Percentiles rank a stretch among this genome's conserved stretches.
Conservation (phyloP, 2,113 vertebrate genomes). For the Oncorhynchus tshawytscha region DNA sequence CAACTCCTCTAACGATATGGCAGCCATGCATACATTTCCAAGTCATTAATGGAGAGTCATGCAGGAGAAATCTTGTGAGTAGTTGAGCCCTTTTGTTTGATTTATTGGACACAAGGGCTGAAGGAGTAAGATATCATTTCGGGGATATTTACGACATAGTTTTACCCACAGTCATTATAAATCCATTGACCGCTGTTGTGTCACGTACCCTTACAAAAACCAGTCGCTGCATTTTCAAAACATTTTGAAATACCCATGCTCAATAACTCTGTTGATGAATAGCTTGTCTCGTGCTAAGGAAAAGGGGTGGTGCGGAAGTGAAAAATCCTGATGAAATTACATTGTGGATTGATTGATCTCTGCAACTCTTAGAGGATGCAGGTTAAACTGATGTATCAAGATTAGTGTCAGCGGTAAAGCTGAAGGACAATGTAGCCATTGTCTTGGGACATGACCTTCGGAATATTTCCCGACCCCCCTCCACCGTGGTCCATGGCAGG, state of each 20-base stretch:
- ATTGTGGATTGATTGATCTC: conserved; percentile 71
- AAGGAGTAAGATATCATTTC: conserved; percentile 35
- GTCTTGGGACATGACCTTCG: conserved; percentile 69
- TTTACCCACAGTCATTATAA: conserved; percentile 52
- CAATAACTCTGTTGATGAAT: conserved; percentile 65
- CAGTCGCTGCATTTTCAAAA: conserved; percentile 53
- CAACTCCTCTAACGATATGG: not conserved
- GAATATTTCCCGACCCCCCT: conserved; percentile 40
- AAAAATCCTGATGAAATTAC: conserved; percentile 68
- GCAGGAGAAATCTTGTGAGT: not conserved
- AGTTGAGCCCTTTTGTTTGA: conserved; percentile 6
- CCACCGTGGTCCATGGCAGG: conserved; percentile 31
- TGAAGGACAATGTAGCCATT: conserved; percentile 68
- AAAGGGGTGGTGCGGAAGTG: not conserved
- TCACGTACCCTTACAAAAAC: conserved; percentile 39
- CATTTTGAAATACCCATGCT: conserved; percentile 59
- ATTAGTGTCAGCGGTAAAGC: conserved; percentile 68
- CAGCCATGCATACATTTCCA: not conserved
- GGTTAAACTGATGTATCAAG: conserved; percentile 73
- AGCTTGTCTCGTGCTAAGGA: conserved; percentile 22
- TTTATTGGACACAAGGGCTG: conserved; percentile 25
- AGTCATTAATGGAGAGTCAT: not conserved
- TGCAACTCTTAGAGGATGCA: conserved; percentile 45
- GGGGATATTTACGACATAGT: conserved; percentile 50
- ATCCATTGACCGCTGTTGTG: conserved; percentile 44